phyloP scores from a whole-genome alignment of 2,113 vertebrate genomes.

The Piaya cayana region DNA sequence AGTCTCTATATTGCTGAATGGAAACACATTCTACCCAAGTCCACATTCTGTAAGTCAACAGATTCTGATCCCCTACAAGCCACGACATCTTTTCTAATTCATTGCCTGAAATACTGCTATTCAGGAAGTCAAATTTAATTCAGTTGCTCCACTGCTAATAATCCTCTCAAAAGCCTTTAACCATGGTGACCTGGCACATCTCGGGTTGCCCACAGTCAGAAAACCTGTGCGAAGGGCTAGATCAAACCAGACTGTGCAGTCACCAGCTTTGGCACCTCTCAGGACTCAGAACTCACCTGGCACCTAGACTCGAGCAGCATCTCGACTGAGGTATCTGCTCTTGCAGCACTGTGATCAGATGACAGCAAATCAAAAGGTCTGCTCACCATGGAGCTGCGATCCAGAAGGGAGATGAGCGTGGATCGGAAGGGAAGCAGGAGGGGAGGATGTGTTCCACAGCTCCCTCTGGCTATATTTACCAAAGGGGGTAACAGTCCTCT shows the following conservation, averaged over 20 bases:
- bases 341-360: background rate
- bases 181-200: background rate
- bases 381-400: background rate
- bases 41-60: background rate
- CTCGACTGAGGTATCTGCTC: background rate
- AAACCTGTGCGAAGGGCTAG: background rate
- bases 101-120: background rate
- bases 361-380: background rate
- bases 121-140: background rate
- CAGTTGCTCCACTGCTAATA: background rate
- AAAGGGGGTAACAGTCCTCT: conserved; percentile 15
- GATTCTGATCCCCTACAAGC: background rate
- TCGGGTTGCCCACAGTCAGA: background rate
- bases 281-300: background rate
- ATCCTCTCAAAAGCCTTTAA: background rate
- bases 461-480: conserved; percentile 38
- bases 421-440: background rate
- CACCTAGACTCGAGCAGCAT: background rate
- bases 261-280: background rate
- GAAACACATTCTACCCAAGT: background rate
- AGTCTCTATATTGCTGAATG: background rate
- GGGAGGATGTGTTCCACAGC: background rate
- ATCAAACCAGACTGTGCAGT: background rate
- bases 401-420: background rate
- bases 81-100: background rate